These are phyloP conservation scores for Fulmarus glacialis DNA, from an alignment of 2,113 vertebrate species.

Conservation along the genomic window DNA sequence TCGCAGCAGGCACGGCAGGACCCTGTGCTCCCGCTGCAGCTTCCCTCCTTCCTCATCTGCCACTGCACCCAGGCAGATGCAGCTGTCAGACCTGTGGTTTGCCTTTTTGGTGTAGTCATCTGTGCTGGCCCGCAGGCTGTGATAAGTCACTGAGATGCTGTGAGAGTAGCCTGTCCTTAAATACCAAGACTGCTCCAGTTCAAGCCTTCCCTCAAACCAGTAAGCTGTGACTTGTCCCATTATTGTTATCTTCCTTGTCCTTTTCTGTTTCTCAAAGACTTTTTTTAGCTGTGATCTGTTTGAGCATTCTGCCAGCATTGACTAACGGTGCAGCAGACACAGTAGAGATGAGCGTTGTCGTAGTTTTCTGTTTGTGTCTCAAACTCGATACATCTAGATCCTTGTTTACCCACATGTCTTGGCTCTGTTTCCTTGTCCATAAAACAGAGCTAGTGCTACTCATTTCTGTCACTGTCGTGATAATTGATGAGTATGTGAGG, in stretches of 20 bases:
- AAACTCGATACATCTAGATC: background rate
- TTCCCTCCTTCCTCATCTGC: background rate
- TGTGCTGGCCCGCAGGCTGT: background rate
- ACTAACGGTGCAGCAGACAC: background rate
- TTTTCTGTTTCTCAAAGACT: background rate
- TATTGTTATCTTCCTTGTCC: background rate
- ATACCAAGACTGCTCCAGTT: background rate
- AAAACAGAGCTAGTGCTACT: background rate
- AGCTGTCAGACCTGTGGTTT: background rate
- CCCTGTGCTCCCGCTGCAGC: background rate
- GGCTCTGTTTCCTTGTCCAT: background rate
- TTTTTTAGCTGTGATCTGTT: background rate
- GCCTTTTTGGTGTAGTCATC: background rate
- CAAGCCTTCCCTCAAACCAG: background rate
- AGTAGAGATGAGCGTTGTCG: background rate
- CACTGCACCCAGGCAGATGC: background rate
- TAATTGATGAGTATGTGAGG: background rate
- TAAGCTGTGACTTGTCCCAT: background rate
- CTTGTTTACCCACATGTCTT: background rate
- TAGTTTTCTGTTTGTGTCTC: background rate
- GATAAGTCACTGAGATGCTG: background rate
- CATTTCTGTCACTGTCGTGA: accelerated
- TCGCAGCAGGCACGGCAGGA: accelerated
- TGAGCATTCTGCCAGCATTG: background rate
- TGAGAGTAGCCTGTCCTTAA: background rate